phyloP scores from a whole-genome alignment of 2,888 invertebrate genomes.

The Microplitis manilae region DNA sequence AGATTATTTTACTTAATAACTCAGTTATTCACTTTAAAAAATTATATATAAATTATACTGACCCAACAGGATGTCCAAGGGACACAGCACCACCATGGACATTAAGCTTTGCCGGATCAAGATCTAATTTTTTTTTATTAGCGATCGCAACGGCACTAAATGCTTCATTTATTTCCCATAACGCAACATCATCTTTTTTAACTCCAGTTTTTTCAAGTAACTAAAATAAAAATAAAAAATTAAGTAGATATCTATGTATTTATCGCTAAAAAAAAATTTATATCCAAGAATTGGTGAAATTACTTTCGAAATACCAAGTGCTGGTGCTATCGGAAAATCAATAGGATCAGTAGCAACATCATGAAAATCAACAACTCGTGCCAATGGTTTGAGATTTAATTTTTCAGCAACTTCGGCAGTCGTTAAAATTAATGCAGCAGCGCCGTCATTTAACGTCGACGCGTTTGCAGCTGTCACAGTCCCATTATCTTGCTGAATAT shows the following conservation, averaged over 20 bases:
- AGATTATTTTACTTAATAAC: not conserved
- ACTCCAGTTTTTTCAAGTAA: conserved; percentile 87
- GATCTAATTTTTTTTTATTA: conserved; percentile 86
- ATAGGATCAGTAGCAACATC: conserved; percentile 97
- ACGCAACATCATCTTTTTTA: conserved; percentile 87
- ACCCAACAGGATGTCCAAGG: conserved; percentile 98
- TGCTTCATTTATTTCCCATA: conserved; percentile 99
- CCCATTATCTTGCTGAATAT: conserved; percentile 84
- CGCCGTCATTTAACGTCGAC: conserved; percentile 97
- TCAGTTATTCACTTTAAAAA: no score
- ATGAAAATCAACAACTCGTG: conserved; percentile 89
- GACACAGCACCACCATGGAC: conserved; percentile 99
- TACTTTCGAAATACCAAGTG: conserved; percentile 88
- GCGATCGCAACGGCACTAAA: conserved; percentile 96
- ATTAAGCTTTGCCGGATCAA: conserved; percentile 94
- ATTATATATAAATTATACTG: conserved; percentile 45
- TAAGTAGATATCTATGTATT: conserved; percentile 14
- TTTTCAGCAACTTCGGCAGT: conserved; percentile 83
- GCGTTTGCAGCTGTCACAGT: conserved; percentile 99
- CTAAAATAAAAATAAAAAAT: conserved; percentile 65
- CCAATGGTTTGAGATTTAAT: conserved; percentile 88
- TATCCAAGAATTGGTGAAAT: conserved; percentile 26
- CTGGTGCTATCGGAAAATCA: conserved; percentile 97
- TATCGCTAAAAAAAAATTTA: not conserved
- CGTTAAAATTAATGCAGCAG: conserved; percentile 91